A percentile compares a stretch with the other conserved stretches of the same genome.
Evolutionary conservation across 2,797 vertebrate genomes (phyloP).

Genomic region (Carapus acus): DNA sequence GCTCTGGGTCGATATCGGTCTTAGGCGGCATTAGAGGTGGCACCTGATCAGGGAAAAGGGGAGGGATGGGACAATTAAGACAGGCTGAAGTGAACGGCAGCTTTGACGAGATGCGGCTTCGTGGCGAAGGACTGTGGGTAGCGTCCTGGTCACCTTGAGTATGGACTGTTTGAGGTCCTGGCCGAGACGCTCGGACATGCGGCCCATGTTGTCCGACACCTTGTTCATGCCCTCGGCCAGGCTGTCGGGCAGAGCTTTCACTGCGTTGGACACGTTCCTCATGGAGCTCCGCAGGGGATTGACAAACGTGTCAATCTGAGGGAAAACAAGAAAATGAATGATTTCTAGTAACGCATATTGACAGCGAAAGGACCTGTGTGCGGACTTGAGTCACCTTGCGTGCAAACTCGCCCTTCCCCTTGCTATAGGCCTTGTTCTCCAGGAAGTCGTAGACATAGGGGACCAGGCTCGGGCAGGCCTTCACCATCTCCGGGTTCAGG

Average conservation of each 20-base stretch:
- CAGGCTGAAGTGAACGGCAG: too few relatives aligned
- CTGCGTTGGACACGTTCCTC: constrained; percentile 96
- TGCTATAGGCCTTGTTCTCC: constrained; percentile 97
- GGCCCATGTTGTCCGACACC: constrained; percentile 98
- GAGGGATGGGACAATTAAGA: neutral
- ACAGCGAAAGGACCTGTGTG: neutral
- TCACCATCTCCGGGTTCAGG: constrained; percentile 92
- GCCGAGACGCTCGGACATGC: constrained; percentile 93
- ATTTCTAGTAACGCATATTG: neutral
- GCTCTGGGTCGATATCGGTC: constrained; percentile 88
- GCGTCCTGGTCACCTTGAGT: constrained; percentile 79
- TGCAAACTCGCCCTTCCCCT: constrained; percentile 97
- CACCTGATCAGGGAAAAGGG: constrained; percentile 53
- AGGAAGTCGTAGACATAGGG: constrained; percentile 89
- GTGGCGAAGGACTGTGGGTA: neutral
- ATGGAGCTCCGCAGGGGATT: constrained; percentile 98
- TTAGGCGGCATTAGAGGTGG: constrained; percentile 82
- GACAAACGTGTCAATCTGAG: constrained; percentile 97
- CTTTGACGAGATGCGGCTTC: too few relatives aligned
- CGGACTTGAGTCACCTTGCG: constrained; percentile 80
- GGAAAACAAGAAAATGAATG: neutral
- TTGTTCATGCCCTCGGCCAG: constrained; percentile 97
- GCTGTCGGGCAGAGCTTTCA: constrained; percentile 95
- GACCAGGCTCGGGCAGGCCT: constrained; percentile 85
- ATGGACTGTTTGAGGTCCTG: constrained; percentile 97